Conservation (phyloP, 35 echinoderm and acorn worm species). For the Ophioderma brevispina region DNA sequence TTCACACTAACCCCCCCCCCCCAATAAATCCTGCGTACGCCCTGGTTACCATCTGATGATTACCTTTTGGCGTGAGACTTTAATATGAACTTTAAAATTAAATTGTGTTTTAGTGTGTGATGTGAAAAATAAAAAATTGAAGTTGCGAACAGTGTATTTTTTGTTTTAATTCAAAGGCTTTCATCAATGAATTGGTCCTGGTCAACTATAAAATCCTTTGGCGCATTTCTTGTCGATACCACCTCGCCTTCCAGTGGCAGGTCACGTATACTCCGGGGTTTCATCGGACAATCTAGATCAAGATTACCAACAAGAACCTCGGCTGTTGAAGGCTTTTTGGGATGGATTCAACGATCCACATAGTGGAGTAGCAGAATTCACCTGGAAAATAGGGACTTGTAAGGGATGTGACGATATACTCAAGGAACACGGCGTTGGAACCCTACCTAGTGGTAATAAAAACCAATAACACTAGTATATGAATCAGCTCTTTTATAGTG, state of each 20-base stretch:
- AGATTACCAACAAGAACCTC: constrained; percentile 8
- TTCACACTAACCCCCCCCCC: too few relatives aligned
- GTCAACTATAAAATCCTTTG: neutral
- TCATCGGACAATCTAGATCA: neutral
- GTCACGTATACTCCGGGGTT: constrained; percentile 12
- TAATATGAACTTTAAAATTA: too few relatives aligned
- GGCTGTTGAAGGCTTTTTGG: constrained; percentile 11
- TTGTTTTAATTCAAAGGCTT: too few relatives aligned
- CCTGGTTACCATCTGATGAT: too few relatives aligned
- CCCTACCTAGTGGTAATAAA: too few relatives aligned
- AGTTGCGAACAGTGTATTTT: too few relatives aligned
- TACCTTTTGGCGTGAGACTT: too few relatives aligned
- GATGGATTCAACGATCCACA: constrained; percentile 54
- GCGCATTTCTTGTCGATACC: constrained; percentile 18
- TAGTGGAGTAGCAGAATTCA: constrained; percentile 1
- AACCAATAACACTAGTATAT: too few relatives aligned
- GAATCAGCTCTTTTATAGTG: too few relatives aligned
- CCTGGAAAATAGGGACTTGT: constrained; percentile 20
- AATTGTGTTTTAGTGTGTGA: too few relatives aligned
- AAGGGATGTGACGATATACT: constrained; percentile 20
- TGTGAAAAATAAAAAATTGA: too few relatives aligned
- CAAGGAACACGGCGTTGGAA: constrained; percentile 19
- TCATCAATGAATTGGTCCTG: constrained; percentile 11
- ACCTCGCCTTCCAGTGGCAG: constrained; percentile 26
- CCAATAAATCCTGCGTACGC: too few relatives aligned